Conservation (phyloP, 2,113 vertebrate genomes). For the Hoplias malabaricus region DNA sequence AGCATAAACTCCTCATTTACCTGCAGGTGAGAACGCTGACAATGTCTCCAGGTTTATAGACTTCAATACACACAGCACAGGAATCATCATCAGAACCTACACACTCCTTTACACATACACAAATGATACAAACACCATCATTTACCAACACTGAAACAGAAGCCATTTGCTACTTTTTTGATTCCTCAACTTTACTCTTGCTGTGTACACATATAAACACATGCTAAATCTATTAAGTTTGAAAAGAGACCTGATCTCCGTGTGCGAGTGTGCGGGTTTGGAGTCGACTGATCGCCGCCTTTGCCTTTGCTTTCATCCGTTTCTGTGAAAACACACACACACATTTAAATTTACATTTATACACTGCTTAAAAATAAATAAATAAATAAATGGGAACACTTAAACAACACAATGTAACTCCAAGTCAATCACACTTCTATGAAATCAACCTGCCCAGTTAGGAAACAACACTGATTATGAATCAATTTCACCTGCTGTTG, state of each 20-base stretch:
- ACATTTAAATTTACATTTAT: not conserved
- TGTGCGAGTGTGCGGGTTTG: slow-evolving; percentile 80
- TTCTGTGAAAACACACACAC: slow-evolving; percentile 38
- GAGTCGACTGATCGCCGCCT: slow-evolving; percentile 79
- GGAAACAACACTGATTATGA: no score
- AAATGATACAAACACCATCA: not conserved
- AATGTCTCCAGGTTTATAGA: slow-evolving; percentile 82
- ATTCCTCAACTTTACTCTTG: no score
- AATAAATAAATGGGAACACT: no score
- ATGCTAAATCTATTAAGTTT: no score
- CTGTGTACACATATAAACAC: no score
- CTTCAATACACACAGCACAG: slow-evolving; percentile 85
- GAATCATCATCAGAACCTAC: slow-evolving; percentile 79
- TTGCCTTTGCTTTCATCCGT: slow-evolving; percentile 79
- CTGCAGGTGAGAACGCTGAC: slow-evolving; percentile 87
- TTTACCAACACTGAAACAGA: not conserved
- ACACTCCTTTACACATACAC: not conserved
- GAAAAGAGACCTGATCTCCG: slow-evolving; percentile 87
- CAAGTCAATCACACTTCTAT: no score
- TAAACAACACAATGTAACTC: no score
- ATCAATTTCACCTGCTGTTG: no score
- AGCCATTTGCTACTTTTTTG: not conserved
- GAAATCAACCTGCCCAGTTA: no score
- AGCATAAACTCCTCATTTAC: slow-evolving; percentile 57
- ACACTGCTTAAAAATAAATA: no score